These are phyloP conservation scores for Rhinolophus ferrumequinum DNA, from an alignment of 2,113 vertebrate species.

Conservation along the genomic window DNA sequence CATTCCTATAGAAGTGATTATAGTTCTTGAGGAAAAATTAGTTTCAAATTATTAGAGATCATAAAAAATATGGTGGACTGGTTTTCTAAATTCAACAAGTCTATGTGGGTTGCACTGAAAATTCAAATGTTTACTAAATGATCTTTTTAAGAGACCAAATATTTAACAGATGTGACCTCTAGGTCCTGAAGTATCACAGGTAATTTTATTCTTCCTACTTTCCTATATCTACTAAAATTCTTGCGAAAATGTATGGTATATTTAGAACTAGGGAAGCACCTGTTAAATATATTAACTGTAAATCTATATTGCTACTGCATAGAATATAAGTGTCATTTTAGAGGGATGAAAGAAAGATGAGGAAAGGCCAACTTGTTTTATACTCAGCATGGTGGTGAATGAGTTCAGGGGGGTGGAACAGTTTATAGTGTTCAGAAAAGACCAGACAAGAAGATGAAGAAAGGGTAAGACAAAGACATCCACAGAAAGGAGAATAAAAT, in stretches of 20 bases:
- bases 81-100: neutral
- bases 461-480: neutral
- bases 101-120: neutral
- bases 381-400: neutral
- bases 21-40: neutral
- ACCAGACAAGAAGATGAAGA: neutral
- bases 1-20: neutral
- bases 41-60: neutral
- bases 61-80: neutral
- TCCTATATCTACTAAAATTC: neutral
- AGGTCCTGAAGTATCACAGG: neutral
- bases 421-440: neutral
- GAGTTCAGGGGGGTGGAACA: neutral
- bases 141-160: conserved; percentile 5
- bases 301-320: neutral
- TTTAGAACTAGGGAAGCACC: neutral
- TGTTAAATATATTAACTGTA: neutral
- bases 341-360: neutral
- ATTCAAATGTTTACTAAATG: neutral
- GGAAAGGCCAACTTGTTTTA: neutral
- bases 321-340: neutral
- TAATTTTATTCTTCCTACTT: conserved; percentile 4
- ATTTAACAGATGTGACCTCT: neutral
- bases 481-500: neutral
- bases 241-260: neutral